Evolutionary conservation across 23 tunicate species (phyloP), one percentile per base, ranked within the genome.

Genomic region (Ascidia mentula): DNA sequence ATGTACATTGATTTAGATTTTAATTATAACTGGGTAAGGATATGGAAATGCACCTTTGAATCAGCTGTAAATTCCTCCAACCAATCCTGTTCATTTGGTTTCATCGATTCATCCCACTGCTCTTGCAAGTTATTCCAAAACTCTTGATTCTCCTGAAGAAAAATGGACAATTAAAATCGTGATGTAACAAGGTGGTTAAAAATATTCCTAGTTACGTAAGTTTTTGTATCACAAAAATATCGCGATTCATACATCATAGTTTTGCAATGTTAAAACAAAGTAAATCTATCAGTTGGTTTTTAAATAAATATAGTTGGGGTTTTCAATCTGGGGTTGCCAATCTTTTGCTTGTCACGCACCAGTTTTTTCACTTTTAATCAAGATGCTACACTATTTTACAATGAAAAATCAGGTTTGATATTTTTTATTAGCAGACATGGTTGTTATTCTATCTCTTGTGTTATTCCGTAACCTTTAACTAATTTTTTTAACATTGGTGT

Each of bases 51-150:
- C 24, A 53, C 65, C 13, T 53, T 53, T 53, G 65, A 53, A 20
- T 53, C 65, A 20, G 65, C 65, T 53, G 65, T 34, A 74, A 53
- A 88, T 7, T 81, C 86, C 37, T 88, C 85, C 73, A 89, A 32
- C 95, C 88, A 89, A 32, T 88, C 85, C 20, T 88, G 84, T 34
- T 88, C 75, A 24, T 82, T 82, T 31, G 69, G 32, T 59, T 82
- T 82, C 83, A 83, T 31, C 35, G 87, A 82, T 0, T 82, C 84
- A 26, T 72, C 74, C 95, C 95, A 89, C 28, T 59, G 39, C 34
- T 89, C 95, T 46, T 86, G 77, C 34, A 89, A 74, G 33, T 80
- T 40, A 59, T 80, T 81, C 91, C 85, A 80, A 65, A 71, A 80
- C 42, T 61, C 81, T 33, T 70, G 28, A 36, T 79, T 73, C 22